Conservation (phyloP, 2,113 vertebrate species). For the Paradoxurus hermaphroditus region DNA sequence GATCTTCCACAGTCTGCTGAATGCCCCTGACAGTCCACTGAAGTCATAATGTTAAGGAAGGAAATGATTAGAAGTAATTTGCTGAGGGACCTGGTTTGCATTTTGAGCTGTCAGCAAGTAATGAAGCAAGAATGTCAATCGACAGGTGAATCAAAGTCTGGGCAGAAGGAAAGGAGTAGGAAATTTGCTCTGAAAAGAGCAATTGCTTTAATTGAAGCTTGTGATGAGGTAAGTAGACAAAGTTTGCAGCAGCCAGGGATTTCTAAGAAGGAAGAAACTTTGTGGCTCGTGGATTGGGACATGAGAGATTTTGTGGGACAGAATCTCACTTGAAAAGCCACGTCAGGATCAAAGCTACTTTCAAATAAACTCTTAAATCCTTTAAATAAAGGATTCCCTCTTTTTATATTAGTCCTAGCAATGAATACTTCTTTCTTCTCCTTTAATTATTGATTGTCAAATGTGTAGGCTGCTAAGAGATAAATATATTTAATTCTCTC, state of each 20-base stretch:
- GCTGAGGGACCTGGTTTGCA: constrained; percentile 73
- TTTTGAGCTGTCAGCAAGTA: constrained; percentile 83
- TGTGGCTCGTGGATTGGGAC: not conserved
- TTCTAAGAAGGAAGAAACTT: constrained; percentile 69
- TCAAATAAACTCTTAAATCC: not conserved
- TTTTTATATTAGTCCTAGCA: not conserved
- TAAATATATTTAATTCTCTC: not conserved
- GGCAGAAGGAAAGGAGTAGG: constrained; percentile 76
- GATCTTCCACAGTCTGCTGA: constrained; percentile 34
- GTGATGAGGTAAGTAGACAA: constrained; percentile 79
- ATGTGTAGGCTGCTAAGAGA: not conserved
- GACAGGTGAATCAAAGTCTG: constrained; percentile 84
- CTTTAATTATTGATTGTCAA: not conserved
- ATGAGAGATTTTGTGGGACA: not conserved
- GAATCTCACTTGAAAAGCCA: not conserved
- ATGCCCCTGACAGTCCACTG: constrained; percentile 44
- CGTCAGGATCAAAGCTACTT: not conserved
- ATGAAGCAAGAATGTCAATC: constrained; percentile 84
- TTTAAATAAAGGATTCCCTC: not conserved
- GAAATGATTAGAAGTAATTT: constrained; percentile 86
- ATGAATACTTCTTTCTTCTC: not conserved
- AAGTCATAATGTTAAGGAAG: constrained; percentile 76
- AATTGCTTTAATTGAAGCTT: constrained; percentile 81
- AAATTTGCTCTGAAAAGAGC: constrained; percentile 75
- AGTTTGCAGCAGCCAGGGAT: constrained; percentile 77